A percentile compares a stretch with the other conserved stretches of the same genome.
phyloP scores from a whole-genome alignment of 2,113 vertebrate species.

The Bagarius yarrelli region DNA sequence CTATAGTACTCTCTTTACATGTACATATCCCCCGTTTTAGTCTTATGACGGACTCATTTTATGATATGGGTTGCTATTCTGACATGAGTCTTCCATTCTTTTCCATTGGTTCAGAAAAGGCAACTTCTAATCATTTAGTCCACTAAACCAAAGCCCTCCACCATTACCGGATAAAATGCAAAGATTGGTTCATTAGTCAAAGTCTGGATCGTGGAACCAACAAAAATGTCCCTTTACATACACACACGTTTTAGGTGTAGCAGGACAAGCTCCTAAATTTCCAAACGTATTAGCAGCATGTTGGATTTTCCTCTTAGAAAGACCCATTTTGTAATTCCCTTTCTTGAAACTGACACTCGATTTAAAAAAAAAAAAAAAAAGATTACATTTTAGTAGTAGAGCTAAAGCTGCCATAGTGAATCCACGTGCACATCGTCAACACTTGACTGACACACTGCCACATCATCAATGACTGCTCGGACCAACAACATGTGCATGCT shows the following conservation, averaged over 20 bases:
- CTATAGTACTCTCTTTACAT: background rate
- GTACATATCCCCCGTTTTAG: background rate
- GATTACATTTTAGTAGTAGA: conserved; percentile 18
- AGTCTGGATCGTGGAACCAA: background rate
- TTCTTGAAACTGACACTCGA: conserved; percentile 13
- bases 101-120: conserved; percentile 35
- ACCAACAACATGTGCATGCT: conserved; percentile 50
- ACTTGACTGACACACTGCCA: conserved; percentile 35
- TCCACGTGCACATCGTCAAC: conserved; percentile 22
- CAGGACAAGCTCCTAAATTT: background rate
- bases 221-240: conserved; percentile 18
- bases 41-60: conserved; percentile 12
- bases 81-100: conserved; percentile 53
- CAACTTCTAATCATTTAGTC: conserved; percentile 42
- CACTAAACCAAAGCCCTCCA: conserved; percentile 50
- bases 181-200: conserved; percentile 10
- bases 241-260: conserved; percentile 10
- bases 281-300: background rate
- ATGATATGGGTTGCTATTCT: conserved; percentile 43
- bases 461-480: conserved; percentile 27
- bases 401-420: conserved; percentile 49
- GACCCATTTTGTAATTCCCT: background rate
- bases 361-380: background rate
- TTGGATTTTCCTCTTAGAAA: background rate
- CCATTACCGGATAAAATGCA: conserved; percentile 44